A percentile compares a stretch with the other conserved stretches of the same genome.
These are phyloP conservation scores for Sinopyrophorus schimmeli DNA, from an alignment of 2,888 invertebrate genomes.

Conservation along the genomic window DNA sequence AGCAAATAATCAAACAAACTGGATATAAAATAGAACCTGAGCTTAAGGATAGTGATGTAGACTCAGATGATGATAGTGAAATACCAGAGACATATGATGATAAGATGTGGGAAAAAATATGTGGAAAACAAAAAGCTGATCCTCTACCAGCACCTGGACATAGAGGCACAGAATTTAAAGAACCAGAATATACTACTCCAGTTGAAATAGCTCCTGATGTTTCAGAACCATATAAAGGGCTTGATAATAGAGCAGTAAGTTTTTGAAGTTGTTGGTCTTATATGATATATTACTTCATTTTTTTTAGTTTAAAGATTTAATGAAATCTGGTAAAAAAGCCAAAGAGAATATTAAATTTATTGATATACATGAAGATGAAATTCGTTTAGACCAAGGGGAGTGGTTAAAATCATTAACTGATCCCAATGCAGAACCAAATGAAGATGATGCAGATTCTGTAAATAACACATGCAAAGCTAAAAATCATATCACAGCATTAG, in stretches of 20 bases:
- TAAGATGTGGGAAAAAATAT: constrained; percentile 57
- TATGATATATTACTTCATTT: constrained; percentile 13
- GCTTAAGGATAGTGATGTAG: neutral
- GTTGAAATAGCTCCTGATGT: constrained; percentile 56
- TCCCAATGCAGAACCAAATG: constrained; percentile 60
- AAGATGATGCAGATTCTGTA: constrained; percentile 60
- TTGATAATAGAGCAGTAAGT: constrained; percentile 57
- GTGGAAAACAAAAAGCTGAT: constrained; percentile 55
- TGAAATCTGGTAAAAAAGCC: constrained; percentile 68
- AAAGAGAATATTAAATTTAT: constrained; percentile 74
- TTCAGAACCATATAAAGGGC: constrained; percentile 54
- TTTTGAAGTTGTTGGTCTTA: constrained; percentile 3
- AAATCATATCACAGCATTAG: constrained; percentile 96
- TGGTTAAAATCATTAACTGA: constrained; percentile 79
- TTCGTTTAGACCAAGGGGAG: constrained; percentile 76
- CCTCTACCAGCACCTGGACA: too few relatives aligned
- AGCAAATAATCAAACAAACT: too few relatives aligned
- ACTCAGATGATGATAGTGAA: constrained; percentile 58
- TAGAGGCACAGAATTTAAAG: too few relatives aligned
- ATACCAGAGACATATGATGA: constrained; percentile 55
- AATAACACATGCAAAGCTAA: constrained; percentile 68
- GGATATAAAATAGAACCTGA: neutral
- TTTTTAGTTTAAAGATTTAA: constrained; percentile 65
- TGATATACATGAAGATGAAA: constrained; percentile 80
- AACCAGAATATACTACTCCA: neutral